Conservation (phyloP, 2,113 vertebrate genomes). For the Myocastor coypus region DNA sequence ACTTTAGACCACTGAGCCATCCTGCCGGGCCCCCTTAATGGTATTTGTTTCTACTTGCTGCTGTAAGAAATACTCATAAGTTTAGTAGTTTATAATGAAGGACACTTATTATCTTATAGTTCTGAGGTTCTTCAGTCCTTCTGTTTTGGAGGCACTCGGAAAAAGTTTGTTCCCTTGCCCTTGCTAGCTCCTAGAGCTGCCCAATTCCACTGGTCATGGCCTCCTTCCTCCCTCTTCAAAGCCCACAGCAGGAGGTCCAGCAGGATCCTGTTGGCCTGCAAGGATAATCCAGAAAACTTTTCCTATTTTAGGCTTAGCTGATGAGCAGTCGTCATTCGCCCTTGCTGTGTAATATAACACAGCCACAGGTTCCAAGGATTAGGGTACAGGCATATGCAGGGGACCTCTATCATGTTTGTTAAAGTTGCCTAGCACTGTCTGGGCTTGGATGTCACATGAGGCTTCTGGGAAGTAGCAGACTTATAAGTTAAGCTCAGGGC, state of each 20-base stretch:
- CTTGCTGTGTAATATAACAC: background rate
- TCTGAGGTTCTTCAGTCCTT: background rate
- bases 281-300: background rate
- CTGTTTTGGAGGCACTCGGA: background rate
- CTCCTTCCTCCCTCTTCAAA: background rate
- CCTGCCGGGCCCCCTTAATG: too few species aligned
- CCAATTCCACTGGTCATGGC: background rate
- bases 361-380: background rate
- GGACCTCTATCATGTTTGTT: background rate
- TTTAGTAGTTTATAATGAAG: constrained; percentile 1
- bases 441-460: background rate
- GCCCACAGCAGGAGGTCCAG: background rate
- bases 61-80: background rate
- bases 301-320: background rate
- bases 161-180: background rate
- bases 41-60: background rate
- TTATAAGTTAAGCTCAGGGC: background rate
- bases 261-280: background rate
- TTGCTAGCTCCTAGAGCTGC: background rate
- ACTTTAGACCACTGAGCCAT: too few species aligned
- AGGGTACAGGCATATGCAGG: background rate
- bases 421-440: background rate
- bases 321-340: background rate
- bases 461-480: background rate
- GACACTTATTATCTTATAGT: background rate